phyloP scores from a whole-genome alignment of 2,888 invertebrate species.

The Syrphus vitripennis region DNA sequence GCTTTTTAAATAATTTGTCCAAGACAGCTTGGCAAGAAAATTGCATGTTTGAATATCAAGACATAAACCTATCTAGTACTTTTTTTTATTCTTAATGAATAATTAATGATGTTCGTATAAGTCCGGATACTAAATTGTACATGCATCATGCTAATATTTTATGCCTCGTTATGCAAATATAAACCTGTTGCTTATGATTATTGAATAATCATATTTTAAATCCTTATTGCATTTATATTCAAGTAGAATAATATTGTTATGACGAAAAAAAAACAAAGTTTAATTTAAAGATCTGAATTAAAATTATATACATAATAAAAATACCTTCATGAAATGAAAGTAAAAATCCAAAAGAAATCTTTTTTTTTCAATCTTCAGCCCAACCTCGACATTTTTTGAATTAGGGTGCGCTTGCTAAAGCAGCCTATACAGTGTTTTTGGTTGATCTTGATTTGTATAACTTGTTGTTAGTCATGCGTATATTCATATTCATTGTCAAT shows the following conservation, averaged over 20 bases:
- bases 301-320: background rate
- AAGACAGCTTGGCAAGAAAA: no score
- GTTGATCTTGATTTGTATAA: background rate
- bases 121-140: background rate
- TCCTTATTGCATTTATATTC: background rate
- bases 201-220: background rate
- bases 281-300: background rate
- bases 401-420: background rate
- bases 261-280: no score
- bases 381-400: background rate
- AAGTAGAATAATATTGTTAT: no score
- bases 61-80: background rate
- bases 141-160: background rate
- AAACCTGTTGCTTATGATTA: background rate
- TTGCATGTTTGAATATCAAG: background rate
- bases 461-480: constrained; percentile 2
- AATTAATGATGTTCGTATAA: background rate
- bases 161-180: background rate
- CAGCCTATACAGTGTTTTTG: background rate
- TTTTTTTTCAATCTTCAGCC: background rate
- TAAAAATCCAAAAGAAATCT: background rate
- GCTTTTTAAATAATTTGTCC: no score
- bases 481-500: background rate
- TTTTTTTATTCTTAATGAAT: background rate
- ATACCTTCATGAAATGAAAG: background rate